Base-by-base conservation (phyloP, 2,113 vertebrate genomes). In the Stigmatopora nigra region DNA sequence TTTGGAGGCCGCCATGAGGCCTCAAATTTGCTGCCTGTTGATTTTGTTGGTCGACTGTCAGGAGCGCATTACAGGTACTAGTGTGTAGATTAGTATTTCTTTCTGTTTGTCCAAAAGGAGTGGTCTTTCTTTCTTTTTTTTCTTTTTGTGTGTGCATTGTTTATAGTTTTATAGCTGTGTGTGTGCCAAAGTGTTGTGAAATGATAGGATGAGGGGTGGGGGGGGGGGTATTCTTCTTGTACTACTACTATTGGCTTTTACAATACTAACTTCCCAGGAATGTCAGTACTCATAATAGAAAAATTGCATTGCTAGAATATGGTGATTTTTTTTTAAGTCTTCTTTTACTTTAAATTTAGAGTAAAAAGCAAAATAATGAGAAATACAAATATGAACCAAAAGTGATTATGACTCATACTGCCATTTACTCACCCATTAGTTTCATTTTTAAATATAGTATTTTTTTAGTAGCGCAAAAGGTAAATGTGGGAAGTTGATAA, bases 21-120 rank as follows among this genome's bases (percentile, higher is more conserved):
- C 57, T 62, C 75, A 63, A 61, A 64, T 17, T 70, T 76, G 65
- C 78, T 88, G 79, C 70, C 66, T 87, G 61, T 66, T 88, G 68
- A 59, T 88, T 64, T 62, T 87, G 22, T 35, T 83, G 73, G 20
- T 84, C 44, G 20, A 49, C 73, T 67, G 71, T 59, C 44, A 15
- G 19, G 69, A 72, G 31, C 44, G 64, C 77, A 76, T 73, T 69
- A 60, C 87, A 89, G 88, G 89, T 91, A n/a, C n/a, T n/a, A 90
- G 6, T 16, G 64, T 52, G 12, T 15, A 36, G 15, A 61, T 59
- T 17, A 12, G 41, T 49, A 41, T 74, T n/a, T n/a, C 14, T 61
- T 25, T 55, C 22, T 73, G 35, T 46, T 25, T 64, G 51, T 38
- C 12, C 67, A 12, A 38, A 38, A 17, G 62, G 12, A 38, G 7